Conservation (phyloP, 2,797 vertebrate genomes). For the Eleutherodactylus coqui region DNA sequence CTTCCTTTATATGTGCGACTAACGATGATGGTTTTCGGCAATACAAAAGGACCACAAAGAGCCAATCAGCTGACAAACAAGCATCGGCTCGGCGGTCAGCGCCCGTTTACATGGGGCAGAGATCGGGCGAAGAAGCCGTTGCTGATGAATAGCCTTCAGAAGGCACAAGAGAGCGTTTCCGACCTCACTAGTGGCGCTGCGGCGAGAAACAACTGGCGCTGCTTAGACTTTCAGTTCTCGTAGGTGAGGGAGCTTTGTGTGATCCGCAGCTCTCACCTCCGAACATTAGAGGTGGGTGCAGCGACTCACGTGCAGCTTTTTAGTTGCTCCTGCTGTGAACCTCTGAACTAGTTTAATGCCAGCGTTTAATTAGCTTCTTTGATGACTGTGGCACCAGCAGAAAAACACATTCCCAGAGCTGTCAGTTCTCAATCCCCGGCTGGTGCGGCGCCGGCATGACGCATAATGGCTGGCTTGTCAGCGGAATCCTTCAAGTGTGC, state of each 20-base stretch:
- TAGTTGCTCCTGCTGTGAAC: not conserved
- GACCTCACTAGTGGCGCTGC: too few species aligned
- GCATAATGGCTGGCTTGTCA: not conserved
- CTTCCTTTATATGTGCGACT: too few species aligned
- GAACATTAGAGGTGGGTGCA: conserved; percentile 15
- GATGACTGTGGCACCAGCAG: conserved; percentile 18
- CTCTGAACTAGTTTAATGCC: conserved; percentile 31
- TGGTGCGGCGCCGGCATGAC: not conserved
- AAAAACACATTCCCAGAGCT: not conserved
- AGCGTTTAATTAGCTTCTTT: conserved; percentile 37
- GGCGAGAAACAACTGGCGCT: not conserved
- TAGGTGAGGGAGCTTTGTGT: not conserved
- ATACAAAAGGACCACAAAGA: too few species aligned
- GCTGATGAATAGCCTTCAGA: too few species aligned
- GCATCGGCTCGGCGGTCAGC: too few species aligned
- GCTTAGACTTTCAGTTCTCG: not conserved
- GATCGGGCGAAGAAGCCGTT: too few species aligned
- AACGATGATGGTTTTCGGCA: too few species aligned
- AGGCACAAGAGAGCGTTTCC: too few species aligned
- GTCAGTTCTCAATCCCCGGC: conserved; percentile 6
- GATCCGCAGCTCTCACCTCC: conserved; percentile 13
- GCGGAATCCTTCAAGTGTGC: not conserved
- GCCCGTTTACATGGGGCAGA: too few species aligned
- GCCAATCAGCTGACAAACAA: too few species aligned
- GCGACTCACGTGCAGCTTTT: conserved; percentile 20